Evolutionary conservation across 2,113 vertebrate species (phyloP), one percentile per base, ranked within the genome.

Genomic region (Trinectes maculatus): DNA sequence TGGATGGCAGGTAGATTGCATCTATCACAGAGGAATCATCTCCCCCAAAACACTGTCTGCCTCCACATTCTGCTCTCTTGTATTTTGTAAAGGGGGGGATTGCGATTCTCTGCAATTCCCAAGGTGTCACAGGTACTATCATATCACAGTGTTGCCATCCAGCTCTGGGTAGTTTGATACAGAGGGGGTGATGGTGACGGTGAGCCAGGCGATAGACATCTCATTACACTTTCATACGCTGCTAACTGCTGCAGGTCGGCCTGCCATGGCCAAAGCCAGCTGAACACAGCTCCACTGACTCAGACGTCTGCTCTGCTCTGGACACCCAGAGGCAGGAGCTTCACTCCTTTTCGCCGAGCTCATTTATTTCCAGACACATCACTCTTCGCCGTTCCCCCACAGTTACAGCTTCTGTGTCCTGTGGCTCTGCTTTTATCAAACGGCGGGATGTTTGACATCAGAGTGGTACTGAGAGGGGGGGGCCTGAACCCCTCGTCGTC

Each of bases 331-430:
- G 88, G 77, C 71, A 64, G 67, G 46, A 9, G 60, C 83, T 72
- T 60, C 65, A 11, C 71, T 80, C 44, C 51, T 74, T 42, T 40
- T 86, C 53, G 52, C 26, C 39, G 29, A 49, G n/a, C 74, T 90
- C 85, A 91, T 91, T 91, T 80, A 91, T 89, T 90, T 92, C 86
- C 87, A 46, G n/a, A 75, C 58, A 29, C 57, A 72, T 88, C 76
- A 56, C 84, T 87, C 84, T 58, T 49, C 29, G 24, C 69, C 69
- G 12, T 68, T 73, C 73, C 85, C 85, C 71, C 8, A 29, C 40
- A 73, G 85, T 44, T 58, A 25, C 15, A 1, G 74, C 42, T 66
- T 59, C 56, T 13, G 25, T 80, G 51, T 59, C 80, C 65, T 6
- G 21, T 56, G 57, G 77, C 71, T 53, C 61, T 40, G 4, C 74